These are phyloP conservation scores for Corbicula japonica DNA, from an alignment of 2,888 invertebrate genomes.

Conservation along the genomic window DNA sequence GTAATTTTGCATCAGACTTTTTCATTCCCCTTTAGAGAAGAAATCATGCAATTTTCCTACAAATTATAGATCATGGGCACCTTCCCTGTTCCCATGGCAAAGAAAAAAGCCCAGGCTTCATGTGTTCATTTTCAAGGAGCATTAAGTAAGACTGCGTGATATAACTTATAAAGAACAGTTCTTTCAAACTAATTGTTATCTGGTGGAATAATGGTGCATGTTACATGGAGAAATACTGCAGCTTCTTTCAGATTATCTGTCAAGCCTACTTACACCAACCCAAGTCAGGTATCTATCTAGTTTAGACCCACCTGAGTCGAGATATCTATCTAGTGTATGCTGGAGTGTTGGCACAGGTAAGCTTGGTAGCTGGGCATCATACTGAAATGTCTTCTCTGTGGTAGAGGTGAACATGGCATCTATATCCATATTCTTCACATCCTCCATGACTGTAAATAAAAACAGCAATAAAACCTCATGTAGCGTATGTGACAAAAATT, in stretches of 20 bases:
- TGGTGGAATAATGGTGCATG: neutral
- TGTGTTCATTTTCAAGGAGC: neutral
- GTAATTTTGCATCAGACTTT: too few relatives aligned
- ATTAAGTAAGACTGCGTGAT: neutral
- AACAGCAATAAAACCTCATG: neutral
- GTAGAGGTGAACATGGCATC: constrained; percentile 69
- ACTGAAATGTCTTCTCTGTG: constrained; percentile 87
- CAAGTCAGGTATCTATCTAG: neutral
- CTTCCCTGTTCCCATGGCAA: too few relatives aligned
- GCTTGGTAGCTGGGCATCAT: constrained; percentile 88
- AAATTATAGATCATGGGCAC: too few relatives aligned
- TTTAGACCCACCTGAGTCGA: constrained; percentile 86
- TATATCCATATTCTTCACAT: constrained; percentile 42
- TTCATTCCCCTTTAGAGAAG: too few relatives aligned
- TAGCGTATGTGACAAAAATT: neutral
- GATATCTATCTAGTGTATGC: constrained; percentile 88
- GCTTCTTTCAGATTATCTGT: neutral
- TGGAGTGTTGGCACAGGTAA: constrained; percentile 88
- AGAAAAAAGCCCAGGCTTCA: too few relatives aligned
- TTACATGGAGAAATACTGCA: neutral
- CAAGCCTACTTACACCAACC: neutral
- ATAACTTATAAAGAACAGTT: neutral
- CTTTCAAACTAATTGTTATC: neutral
- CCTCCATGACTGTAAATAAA: constrained; percentile 1
- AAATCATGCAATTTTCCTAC: too few relatives aligned